phyloP scores from a whole-genome alignment of 2,888 invertebrate species.

The Caenorhabditis sp. region DNA sequence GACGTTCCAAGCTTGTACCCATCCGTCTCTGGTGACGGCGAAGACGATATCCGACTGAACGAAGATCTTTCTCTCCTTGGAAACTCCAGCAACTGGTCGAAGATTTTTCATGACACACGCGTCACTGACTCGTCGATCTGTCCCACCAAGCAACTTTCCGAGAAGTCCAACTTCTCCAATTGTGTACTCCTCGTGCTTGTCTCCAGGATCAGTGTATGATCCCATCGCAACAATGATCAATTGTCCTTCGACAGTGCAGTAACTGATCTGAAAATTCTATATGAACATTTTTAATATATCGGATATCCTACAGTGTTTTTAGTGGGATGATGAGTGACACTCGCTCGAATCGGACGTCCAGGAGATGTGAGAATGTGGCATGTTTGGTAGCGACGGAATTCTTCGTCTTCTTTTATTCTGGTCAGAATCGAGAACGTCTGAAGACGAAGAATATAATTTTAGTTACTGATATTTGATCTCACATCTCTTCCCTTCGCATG shows the following conservation, averaged over 20 bases:
- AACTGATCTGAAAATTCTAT: conserved; percentile 49
- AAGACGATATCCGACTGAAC: conserved; percentile 49
- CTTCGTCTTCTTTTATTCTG: conserved; percentile 67
- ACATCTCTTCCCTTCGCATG: conserved; percentile 49
- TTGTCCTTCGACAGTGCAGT: conserved; percentile 73
- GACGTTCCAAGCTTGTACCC: conserved; percentile 66
- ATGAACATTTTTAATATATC: not conserved
- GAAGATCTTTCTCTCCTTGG: conserved; percentile 24
- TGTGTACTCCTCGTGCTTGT: conserved; percentile 55
- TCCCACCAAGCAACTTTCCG: conserved; percentile 37
- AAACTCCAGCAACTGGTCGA: not conserved
- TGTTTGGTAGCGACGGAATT: conserved; percentile 63
- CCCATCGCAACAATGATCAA: conserved; percentile 67
- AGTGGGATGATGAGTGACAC: conserved; percentile 56
- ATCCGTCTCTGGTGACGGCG: conserved; percentile 63
- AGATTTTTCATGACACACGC: conserved; percentile 48
- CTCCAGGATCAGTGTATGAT: conserved; percentile 37
- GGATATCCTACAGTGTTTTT: conserved; percentile 46
- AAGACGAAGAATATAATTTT: conserved; percentile 2
- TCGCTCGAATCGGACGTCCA: conserved; percentile 67
- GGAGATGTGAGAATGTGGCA: conserved; percentile 64
- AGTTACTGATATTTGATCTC: not conserved
- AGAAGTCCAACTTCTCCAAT: conserved; percentile 51
- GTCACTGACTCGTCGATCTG: conserved; percentile 47
- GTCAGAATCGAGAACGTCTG: conserved; percentile 61